Base-by-base conservation (phyloP, 2,113 vertebrate genomes). In the Hirundichthys speculiger region DNA sequence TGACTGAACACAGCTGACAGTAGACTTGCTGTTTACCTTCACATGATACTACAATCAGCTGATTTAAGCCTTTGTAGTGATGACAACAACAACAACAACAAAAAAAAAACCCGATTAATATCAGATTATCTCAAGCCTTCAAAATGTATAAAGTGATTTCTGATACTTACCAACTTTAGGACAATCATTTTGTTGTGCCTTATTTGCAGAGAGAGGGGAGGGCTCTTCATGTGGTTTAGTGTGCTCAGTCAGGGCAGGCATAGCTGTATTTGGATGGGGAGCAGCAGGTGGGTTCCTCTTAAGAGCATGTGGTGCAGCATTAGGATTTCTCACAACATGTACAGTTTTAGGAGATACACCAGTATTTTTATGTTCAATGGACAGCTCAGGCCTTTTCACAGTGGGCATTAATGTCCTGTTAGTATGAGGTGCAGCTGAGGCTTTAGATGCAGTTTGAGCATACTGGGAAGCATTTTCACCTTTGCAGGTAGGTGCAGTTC, bases 1-100 rank as follows among this genome's bases (percentile, higher is more conserved):
- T 60, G 24, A 79, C 34, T 13, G 54, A 67, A 53, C 89, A 90
- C 30, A 88, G 70, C 46, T 15, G 45, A 72, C 89, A 90, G 75
- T 77, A 90, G 57, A 60, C 34, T 15, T 86, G 84, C 50, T 19
- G 24, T 42, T 19, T 86, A 3, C 9, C 39, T 22, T 60, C 20
- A 13, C 80, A 82, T 0, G 0, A 30, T 22, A 86, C 77, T 2
- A n/a, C 18, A 13, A 87, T 61, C 16, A 87, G 15, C 3, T 73
- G 41, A 63, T 69, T 51, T 13, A 66, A 1, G 3, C 88, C 88
- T 90, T 24, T 5, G 41, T 46, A 54, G 48, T 4, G 66, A 67
- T 0, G 34, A 15, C 18, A 59, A 60, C 38, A 15, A 16, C 7
- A 22, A 45, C 9, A n/a, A n/a, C n/a, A n/a, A n/a, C n/a, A n/a